Evolutionary conservation across 2,797 vertebrate species (phyloP).

Genomic region (Harpagifer antarcticus): DNA sequence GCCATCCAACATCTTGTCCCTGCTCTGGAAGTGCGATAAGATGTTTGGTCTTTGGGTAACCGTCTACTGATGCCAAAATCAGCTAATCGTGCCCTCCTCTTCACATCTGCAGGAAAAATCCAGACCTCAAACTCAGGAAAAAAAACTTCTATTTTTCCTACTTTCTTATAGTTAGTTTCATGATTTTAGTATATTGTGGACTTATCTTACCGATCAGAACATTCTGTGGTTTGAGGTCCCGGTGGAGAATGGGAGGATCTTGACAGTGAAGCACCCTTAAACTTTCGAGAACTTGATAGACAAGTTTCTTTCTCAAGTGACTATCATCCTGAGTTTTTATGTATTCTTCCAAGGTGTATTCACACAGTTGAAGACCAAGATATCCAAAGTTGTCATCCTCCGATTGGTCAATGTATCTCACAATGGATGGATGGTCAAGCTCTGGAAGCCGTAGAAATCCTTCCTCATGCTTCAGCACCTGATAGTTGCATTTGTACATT

Average conservation of each 20-base stretch:
- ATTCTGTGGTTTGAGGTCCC: constrained; percentile 82
- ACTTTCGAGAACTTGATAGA: constrained; percentile 59
- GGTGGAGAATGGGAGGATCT: constrained; percentile 66
- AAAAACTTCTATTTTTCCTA: too few species aligned
- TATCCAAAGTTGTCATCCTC: constrained; percentile 80
- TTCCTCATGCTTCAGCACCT: constrained; percentile 71
- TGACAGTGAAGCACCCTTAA: constrained; percentile 68
- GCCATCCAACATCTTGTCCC: constrained; percentile 81
- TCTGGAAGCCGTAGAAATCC: constrained; percentile 61
- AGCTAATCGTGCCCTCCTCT: constrained; percentile 57
- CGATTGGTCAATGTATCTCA: constrained; percentile 72
- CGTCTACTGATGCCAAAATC: constrained; percentile 80
- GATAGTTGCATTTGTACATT: constrained; percentile 67
- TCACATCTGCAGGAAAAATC: constrained; percentile 59
- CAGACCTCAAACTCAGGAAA: too few species aligned
- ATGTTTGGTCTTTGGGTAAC: constrained; percentile 60
- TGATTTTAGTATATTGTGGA: background rate
- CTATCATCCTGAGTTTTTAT: constrained; percentile 11
- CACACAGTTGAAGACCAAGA: constrained; percentile 80
- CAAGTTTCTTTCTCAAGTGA: constrained; percentile 22
- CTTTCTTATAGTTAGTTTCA: background rate
- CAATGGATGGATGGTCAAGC: constrained; percentile 65
- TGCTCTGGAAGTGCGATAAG: constrained; percentile 47
- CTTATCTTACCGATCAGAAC: constrained; percentile 77
- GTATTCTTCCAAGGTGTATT: constrained; percentile 75